These are phyloP conservation scores for Sphenopsis melanotis DNA, from an alignment of 2,797 vertebrate genomes.

Conservation along the genomic window DNA sequence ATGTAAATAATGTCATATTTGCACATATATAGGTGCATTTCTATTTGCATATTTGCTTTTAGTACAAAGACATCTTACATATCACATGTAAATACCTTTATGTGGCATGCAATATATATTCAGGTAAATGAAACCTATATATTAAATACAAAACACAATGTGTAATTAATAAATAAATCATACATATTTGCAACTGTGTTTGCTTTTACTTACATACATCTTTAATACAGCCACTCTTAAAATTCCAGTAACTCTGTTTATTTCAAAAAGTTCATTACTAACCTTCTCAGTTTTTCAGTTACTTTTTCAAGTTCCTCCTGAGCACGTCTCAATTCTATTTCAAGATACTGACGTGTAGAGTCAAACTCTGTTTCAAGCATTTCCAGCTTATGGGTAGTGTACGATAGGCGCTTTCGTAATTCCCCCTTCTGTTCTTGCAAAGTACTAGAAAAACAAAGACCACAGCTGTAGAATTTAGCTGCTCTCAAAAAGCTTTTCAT, in stretches of 20 bases:
- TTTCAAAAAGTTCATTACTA: slow-evolving; percentile 21
- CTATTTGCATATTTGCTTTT: not conserved
- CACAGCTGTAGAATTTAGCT: slow-evolving; percentile 61
- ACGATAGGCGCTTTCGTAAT: slow-evolving; percentile 90
- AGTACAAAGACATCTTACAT: not conserved
- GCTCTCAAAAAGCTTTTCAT: slow-evolving; percentile 1
- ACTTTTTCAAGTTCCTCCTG: slow-evolving; percentile 97
- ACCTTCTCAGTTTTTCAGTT: slow-evolving; percentile 94
- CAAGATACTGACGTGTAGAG: slow-evolving; percentile 92
- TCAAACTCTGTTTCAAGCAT: slow-evolving; percentile 94
- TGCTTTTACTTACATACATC: not conserved
- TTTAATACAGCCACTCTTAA: not conserved
- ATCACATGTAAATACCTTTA: not conserved
- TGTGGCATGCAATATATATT: not conserved
- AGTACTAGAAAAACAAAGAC: slow-evolving; percentile 81
- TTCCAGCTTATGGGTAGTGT: slow-evolving; percentile 93
- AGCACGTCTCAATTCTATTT: slow-evolving; percentile 90
- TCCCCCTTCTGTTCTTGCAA: slow-evolving; percentile 96
- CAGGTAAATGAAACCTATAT: not conserved
- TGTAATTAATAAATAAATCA: not conserved
- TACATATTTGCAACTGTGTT: not conserved
- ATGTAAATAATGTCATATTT: not conserved
- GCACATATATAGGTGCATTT: not conserved
- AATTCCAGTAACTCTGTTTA: not conserved
- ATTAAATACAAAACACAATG: not conserved